These are phyloP conservation scores for Litoditis marina DNA, from an alignment of 2,888 invertebrate genomes.

Conservation along the genomic window DNA sequence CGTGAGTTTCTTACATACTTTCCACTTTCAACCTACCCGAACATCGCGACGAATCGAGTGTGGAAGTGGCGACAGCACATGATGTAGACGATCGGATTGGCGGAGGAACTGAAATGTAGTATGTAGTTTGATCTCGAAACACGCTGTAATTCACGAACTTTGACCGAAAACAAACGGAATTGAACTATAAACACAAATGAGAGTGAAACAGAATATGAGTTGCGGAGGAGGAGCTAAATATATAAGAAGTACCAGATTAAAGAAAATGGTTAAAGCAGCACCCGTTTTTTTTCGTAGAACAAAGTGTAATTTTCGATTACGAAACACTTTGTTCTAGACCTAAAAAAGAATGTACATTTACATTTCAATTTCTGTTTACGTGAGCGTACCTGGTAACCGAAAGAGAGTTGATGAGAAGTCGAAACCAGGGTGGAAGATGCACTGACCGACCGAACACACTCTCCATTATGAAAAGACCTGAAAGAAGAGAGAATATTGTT, in stretches of 20 bases:
- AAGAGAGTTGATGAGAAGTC: slow-evolving; percentile 39
- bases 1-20: neutral
- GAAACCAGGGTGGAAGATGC: slow-evolving; percentile 37
- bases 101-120: slow-evolving; percentile 36
- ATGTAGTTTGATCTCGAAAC: neutral
- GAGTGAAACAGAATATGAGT: no score
- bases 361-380: no score
- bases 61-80: slow-evolving; percentile 51
- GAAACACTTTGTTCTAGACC: no score
- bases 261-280: slow-evolving; percentile 2
- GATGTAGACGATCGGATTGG: slow-evolving; percentile 51
- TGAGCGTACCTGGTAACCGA: slow-evolving; percentile 44
- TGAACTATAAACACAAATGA: no score
- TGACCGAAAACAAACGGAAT: no score
- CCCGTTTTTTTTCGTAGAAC: neutral
- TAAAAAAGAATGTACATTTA: no score
- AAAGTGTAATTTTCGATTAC: neutral
- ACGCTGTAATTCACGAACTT: neutral
- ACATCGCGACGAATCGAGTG: slow-evolving; percentile 20
- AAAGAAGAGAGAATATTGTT: slow-evolving; percentile 12
- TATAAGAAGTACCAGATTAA: no score
- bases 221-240: no score
- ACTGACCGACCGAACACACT: slow-evolving; percentile 29
- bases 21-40: slow-evolving; percentile 8
- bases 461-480: slow-evolving; percentile 38